A percentile compares a stretch with the other conserved stretches of the same genome.
Evolutionary conservation across 2,797 vertebrate species (phyloP).

Genomic region (Nothura maculosa): DNA sequence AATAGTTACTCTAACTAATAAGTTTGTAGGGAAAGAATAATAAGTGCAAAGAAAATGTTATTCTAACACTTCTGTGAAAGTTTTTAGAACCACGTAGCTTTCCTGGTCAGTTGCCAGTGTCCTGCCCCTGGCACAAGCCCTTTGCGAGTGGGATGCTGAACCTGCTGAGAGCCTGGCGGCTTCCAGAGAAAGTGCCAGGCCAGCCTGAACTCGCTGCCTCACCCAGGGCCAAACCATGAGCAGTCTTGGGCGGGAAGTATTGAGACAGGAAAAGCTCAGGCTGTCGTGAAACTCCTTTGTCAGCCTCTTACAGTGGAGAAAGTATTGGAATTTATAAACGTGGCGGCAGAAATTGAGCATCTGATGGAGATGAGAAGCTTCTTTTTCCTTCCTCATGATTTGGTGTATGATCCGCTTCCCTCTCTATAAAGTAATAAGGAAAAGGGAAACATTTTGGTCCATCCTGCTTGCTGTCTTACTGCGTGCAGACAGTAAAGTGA

Average conservation of each 20-base stretch:
- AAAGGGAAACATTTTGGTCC: background rate
- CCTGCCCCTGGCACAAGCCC: background rate
- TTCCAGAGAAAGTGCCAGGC: background rate
- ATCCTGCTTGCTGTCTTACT: background rate
- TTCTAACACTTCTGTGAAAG: background rate
- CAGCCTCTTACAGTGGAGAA: fast-evolving
- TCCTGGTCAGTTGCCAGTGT: background rate
- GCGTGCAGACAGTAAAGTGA: background rate
- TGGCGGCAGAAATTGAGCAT: background rate
- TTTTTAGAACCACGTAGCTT: background rate
- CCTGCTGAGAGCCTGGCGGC: background rate
- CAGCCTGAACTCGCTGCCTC: background rate
- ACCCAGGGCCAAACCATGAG: background rate
- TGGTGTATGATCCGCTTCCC: background rate
- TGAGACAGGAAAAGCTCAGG: background rate
- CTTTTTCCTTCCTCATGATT: background rate
- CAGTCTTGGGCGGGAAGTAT: fast-evolving
- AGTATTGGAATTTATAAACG: background rate
- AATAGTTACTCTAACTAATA: background rate
- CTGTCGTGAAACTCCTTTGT: background rate
- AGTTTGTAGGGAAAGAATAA: background rate
- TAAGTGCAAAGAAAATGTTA: background rate
- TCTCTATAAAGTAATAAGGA: background rate
- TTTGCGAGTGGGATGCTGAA: background rate
- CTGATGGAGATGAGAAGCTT: background rate